Evolutionary conservation across 2,797 vertebrate species (phyloP), one percentile per base, ranked within the genome.

Genomic region (Euphonia xanthogaster): DNA sequence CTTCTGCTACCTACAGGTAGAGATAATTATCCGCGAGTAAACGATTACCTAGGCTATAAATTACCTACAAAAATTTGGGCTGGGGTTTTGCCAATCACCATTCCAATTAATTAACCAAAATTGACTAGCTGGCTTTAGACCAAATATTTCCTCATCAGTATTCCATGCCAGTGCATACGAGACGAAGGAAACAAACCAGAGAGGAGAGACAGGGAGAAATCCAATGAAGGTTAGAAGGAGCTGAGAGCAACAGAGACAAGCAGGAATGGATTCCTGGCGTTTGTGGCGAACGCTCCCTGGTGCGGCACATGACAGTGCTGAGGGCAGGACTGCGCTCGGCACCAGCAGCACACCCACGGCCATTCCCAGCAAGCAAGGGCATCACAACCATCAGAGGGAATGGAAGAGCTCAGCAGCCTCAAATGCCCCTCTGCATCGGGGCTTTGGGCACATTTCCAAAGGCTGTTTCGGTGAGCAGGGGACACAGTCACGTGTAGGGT

Each of bases 61-160:
- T 97, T 93, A 97, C 92, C 95, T 97, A 96, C 89, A 96, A 97
- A 98, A 97, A 97, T 97, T 97, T 95, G 92, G 92, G 68, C 96
- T 97, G 96, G 89, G 94, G 54, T 97, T 96, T 97, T 97, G 95
- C 97, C 97, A 97, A 93, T 97, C 94, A 96, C 71, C 88, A 90
- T 97, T 96, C 92, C 92, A 97, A 96, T 96, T 97, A 97, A 98
- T 98, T 98, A 97, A 92, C 83, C 94, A 89, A 96, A 91, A 96
- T 96, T 92, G 94, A 91, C 92, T 96, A 71, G 77, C 45, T 97
- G 97, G 97, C 95, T 37, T 45, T 63, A 85, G 90, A 93, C 96
- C 97, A 97, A 97, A 15, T 55, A 91, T 73, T 89, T 85, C 47
- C 88, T 97, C 90, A 88, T 97, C 95, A 96, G 97, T 96, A 97